Evolutionary conservation across 2,888 invertebrate genomes (phyloP).

Genomic region (Uloborus plumipes): DNA sequence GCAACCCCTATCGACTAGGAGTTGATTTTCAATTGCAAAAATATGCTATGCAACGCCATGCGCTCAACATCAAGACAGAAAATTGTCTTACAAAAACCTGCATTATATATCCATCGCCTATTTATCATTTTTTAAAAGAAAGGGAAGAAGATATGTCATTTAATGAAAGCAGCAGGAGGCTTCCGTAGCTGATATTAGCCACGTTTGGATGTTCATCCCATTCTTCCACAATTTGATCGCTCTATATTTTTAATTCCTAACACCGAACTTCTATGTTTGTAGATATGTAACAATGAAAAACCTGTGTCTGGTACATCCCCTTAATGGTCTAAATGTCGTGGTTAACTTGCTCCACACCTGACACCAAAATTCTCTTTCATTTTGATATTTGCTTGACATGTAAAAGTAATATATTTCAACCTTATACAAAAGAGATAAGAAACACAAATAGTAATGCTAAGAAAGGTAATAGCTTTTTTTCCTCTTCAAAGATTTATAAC

Average conservation of each 20-base stretch:
- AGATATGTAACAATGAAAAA: neutral
- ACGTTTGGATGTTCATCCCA: slow-evolving; percentile 10
- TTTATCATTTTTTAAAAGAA: too few relatives aligned
- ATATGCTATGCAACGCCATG: too few relatives aligned
- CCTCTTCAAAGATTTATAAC: too few relatives aligned
- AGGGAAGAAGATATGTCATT: neutral
- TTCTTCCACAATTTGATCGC: slow-evolving; percentile 11
- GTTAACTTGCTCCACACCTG: neutral
- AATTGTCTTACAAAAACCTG: too few relatives aligned
- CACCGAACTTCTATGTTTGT: neutral
- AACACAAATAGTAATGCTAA: too few relatives aligned
- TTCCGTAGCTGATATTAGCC: slow-evolving; percentile 25
- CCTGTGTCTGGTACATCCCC: neutral
- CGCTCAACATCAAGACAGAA: too few relatives aligned
- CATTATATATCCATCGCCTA: too few relatives aligned
- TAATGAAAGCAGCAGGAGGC: slow-evolving; percentile 7
- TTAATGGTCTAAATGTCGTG: neutral
- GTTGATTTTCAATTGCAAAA: too few relatives aligned
- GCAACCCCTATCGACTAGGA: too few relatives aligned
- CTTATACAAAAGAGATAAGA: too few relatives aligned
- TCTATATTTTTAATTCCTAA: slow-evolving; percentile 5
- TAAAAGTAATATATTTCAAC: too few relatives aligned
- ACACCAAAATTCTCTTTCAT: neutral
- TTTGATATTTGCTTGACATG: neutral
- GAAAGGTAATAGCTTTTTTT: too few relatives aligned